Conservation (phyloP, 2,113 vertebrate genomes). For the Meles meles region DNA sequence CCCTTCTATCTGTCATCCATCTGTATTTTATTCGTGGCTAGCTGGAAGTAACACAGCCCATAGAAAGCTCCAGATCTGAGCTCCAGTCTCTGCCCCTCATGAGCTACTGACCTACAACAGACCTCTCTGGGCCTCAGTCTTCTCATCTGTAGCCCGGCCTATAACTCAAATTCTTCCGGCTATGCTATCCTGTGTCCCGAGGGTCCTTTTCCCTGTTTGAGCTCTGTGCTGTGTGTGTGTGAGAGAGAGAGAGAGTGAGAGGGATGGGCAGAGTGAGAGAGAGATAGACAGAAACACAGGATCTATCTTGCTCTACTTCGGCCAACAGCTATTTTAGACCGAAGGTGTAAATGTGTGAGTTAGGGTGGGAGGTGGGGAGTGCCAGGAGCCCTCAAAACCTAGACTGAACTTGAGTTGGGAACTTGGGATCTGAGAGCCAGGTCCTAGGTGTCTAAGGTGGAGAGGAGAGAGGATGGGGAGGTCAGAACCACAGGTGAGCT, state of each 20-base stretch:
- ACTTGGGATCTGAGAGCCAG: background rate
- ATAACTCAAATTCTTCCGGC: background rate
- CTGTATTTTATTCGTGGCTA: background rate
- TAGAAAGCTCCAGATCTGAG: background rate
- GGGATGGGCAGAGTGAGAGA: too few species aligned
- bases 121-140: background rate
- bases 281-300: background rate
- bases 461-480: background rate
- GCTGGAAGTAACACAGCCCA: background rate
- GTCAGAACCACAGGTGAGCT: rapidly evolving
- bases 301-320: background rate
- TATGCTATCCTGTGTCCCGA: background rate
- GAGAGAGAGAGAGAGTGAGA: background rate
- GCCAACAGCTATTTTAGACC: background rate
- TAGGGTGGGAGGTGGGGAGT: too few species aligned
- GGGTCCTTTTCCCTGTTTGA: background rate
- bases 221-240: background rate
- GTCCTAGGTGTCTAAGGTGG: background rate
- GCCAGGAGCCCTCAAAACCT: background rate
- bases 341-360: background rate
- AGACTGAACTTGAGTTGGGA: background rate
- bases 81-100: background rate
- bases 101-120: rapidly evolving
- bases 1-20: background rate
- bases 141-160: background rate